Evolutionary conservation across 92 coral and sea anemone species (phyloP).

Genomic region (Galaxea fascicularis): DNA sequence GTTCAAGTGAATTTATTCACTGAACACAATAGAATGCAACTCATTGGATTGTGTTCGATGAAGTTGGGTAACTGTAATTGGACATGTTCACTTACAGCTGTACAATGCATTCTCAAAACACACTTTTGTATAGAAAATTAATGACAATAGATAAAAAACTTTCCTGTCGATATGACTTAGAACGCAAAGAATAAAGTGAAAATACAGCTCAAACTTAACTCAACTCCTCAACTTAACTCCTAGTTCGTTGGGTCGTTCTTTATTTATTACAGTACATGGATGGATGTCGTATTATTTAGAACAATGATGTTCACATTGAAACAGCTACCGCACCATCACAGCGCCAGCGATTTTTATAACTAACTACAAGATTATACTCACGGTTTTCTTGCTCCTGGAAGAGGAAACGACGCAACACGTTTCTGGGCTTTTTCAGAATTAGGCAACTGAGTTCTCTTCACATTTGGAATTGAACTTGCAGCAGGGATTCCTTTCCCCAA

Average conservation of each 20-base stretch:
- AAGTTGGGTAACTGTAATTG: no score
- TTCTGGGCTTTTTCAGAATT: conserved; percentile 2
- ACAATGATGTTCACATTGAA: no score
- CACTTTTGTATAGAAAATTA: no score
- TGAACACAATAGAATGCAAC: no score
- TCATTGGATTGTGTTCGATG: no score
- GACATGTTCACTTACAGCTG: not conserved
- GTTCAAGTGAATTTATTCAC: no score
- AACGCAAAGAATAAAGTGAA: not conserved
- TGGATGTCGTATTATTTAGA: no score
- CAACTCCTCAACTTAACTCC: not conserved
- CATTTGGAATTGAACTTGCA: conserved; percentile 13
- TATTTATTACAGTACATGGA: not conserved
- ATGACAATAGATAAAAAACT: no score
- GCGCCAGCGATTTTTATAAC: not conserved
- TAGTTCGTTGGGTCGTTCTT: no score
- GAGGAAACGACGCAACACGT: conserved; percentile 23
- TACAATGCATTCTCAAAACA: no score
- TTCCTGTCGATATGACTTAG: no score
- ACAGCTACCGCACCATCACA: not conserved
- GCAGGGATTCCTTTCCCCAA: conserved; percentile 19
- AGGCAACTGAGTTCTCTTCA: conserved; percentile 8
- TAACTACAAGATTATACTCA: conserved; percentile 21
- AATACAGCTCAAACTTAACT: not conserved
- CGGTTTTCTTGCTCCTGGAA: conserved; percentile 68